Evolutionary conservation across 2,113 vertebrate genomes (phyloP), one percentile per base, ranked within the genome.

Genomic region (Albula glossodonta): DNA sequence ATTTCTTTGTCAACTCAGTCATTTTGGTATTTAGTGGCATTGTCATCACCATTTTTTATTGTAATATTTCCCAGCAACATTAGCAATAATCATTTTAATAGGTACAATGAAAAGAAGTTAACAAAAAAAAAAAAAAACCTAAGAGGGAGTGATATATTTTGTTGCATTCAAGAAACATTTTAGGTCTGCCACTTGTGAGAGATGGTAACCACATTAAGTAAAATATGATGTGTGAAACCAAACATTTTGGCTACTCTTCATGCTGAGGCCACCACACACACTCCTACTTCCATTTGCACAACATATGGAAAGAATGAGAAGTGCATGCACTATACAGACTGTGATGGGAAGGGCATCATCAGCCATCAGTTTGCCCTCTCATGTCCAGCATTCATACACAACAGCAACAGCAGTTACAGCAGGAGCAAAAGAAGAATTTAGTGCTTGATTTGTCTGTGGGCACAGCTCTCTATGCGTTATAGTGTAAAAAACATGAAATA

Each of bases 241-340:
- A 84, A 74, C 8, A 84, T 19, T 22, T 63, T 51, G 49, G 83
- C 83, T 84, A 25, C 60, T 84, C 49, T 25, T n/a, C 25, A 15
- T 84, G 63, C 48, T 70, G 48, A 48, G 51, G 49, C 15, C 49
- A 74, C 19, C 22, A 48, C 19, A 25, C 10, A n/a, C 83, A 84
- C 11, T 4, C 83, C 83, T 48, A 12, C 17, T 25, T 41, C 83
- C 51, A 74, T 86, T 81, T 63, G 51, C 60, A 41, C 12, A 86
- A 77, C 63, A 86, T 57, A 78, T 48, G 57, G 50, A 41, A 82
- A 77, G 57, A 66, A 86, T 86, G n/a, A 6, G 31, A 82, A 86
- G 3, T 9, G 31, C 49, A 77, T 48, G 80, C 31, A 74, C 22
- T 74, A n/a, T 60, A n/a, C 52, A 79, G 51, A 79, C n/a, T 80